Evolutionary conservation across 2,113 vertebrate genomes (phyloP), one percentile per base, ranked within the genome.

Genomic region (Otocyon megalotis): DNA sequence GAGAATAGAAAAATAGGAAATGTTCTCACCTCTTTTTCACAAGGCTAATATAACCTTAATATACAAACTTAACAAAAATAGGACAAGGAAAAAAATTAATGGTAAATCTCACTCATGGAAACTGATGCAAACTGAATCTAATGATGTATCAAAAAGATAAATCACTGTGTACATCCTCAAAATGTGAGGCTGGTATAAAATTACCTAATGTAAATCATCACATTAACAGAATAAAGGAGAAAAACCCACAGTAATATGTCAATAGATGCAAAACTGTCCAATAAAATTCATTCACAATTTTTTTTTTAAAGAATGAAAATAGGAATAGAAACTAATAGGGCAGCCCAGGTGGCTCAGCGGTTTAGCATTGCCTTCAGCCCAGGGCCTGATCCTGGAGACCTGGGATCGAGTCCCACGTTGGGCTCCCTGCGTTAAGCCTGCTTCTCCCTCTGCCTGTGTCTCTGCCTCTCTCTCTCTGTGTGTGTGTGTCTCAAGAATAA

Each of bases 51-150:
- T 50, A 24, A 71, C 26, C n/a, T 90, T 76, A 19, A n/a, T 53
- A 65, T 83, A 28, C 50, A 76, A 90, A 58, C 50, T n/a, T 28
- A 90, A 58, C 3, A 93, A 93, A 32, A 88, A 79, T 16, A 72
- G 71, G 53, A 93, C 26, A 74, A 82, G 48, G 72, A 54, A 86
- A 81, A 89, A 62, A 84, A 84, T 84, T 43, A 92, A 48, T 48
- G 20, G 53, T 82, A 92, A 89, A 65, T 77, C 32, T 90, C 62
- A 76, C 22, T 97, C 82, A 87, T 54, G 62, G 67, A 91, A 24
- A 85, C 26, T 85, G n/a, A 20, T 22, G 30, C 37, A 92, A 76
- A 86, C 72, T 43, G 37, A 69, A 87, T 72, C 56, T n/a, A 81
- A 54, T 62, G 80, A 81, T 43, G 1, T 77, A 54, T 71, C 8